Conservation (phyloP, 2,797 vertebrate species). For the Sciurus carolinensis region DNA sequence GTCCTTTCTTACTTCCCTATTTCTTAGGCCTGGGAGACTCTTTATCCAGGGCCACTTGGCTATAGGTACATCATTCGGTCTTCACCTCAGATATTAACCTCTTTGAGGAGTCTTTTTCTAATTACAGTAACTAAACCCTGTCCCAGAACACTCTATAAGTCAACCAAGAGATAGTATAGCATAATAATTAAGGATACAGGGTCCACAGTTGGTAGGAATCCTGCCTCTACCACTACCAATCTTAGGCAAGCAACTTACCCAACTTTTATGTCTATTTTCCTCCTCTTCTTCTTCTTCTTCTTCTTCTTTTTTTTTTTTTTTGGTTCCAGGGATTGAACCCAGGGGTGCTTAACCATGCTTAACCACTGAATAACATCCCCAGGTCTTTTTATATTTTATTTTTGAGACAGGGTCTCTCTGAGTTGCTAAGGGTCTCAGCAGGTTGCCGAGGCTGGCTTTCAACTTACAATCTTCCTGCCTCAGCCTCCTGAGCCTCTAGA, state of each 20-base stretch:
- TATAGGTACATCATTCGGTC: neutral
- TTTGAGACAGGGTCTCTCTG: too few relatives aligned
- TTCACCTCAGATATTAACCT: slow-evolving; percentile 27
- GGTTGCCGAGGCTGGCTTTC: too few relatives aligned
- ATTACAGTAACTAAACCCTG: slow-evolving; percentile 19
- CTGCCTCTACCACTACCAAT: neutral
- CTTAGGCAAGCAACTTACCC: neutral
- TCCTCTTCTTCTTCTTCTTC: too few relatives aligned
- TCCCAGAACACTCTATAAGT: neutral
- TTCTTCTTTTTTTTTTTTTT: neutral
- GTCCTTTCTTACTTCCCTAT: slow-evolving; percentile 22
- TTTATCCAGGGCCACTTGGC: neutral
- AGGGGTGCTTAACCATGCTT: too few relatives aligned
- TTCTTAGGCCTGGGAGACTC: neutral
- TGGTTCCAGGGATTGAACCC: too few relatives aligned
- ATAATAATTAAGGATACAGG: neutral
- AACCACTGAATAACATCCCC: too few relatives aligned
- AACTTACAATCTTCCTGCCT: too few relatives aligned
- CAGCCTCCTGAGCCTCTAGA: too few relatives aligned
- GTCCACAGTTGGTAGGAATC: slow-evolving; percentile 30
- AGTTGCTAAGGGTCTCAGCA: too few relatives aligned
- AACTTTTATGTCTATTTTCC: neutral
- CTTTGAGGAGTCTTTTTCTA: slow-evolving; percentile 22
- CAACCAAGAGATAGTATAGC: neutral
- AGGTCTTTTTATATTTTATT: too few relatives aligned